Percentiles rank a stretch among this genome's conserved stretches.
Evolutionary conservation across 2,888 invertebrate species (phyloP).

Genomic region (Drosophila mimetica): DNA sequence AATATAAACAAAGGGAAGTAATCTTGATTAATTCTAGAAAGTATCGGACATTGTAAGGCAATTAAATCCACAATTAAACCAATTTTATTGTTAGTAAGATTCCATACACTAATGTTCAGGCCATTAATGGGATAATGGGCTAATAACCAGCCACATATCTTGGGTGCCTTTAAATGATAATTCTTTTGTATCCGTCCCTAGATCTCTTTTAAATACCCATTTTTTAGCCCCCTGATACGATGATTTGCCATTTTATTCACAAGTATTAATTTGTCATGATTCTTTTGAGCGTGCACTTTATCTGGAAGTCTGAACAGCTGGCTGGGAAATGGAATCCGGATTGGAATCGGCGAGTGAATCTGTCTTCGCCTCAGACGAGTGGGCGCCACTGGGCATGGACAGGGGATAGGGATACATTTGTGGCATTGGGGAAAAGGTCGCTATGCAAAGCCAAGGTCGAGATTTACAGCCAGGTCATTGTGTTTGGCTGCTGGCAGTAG

Average conservation of each 20-base stretch:
- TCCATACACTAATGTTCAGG: neutral
- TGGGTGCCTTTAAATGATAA: neutral
- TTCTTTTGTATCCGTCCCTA: neutral
- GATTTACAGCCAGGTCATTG: constrained; percentile 48
- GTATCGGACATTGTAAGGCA: neutral
- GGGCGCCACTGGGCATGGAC: constrained; percentile 12
- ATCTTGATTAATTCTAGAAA: neutral
- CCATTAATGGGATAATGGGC: constrained; percentile 5
- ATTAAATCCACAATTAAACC: neutral
- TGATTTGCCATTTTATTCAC: constrained; percentile 3
- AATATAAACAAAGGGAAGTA: neutral
- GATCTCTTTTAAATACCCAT: constrained; percentile 4
- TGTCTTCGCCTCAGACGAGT: constrained; percentile 35
- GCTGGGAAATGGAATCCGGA: constrained; percentile 12
- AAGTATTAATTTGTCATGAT: constrained; percentile 28
- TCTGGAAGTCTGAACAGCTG: constrained; percentile 14
- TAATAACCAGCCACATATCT: neutral
- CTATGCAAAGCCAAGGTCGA: constrained; percentile 62
- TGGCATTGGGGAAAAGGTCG: constrained; percentile 44
- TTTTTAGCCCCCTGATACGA: constrained; percentile 7
- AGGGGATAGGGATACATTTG: constrained; percentile 3
- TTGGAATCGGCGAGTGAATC: constrained; percentile 5
- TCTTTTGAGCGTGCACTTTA: constrained; percentile 1
- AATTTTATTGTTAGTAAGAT: neutral
- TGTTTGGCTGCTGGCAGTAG: constrained; percentile 29